Conservation (phyloP, 2,888 invertebrate genomes). For the Muschampia plurimacula region DNA sequence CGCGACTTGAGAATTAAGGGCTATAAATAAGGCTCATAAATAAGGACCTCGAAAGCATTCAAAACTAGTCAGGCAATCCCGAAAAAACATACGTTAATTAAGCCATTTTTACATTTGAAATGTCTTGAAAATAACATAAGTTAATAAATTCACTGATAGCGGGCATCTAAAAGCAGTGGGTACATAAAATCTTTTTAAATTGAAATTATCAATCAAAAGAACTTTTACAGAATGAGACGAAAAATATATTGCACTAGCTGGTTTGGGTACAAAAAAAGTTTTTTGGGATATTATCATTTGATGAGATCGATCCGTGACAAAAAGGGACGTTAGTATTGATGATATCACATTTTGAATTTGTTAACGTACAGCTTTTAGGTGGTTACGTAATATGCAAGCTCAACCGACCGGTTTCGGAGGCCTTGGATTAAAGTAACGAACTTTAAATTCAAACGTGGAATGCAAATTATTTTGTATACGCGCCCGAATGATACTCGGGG, state of each 20-base stretch:
- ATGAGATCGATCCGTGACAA: not conserved
- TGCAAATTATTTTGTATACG: constrained; percentile 2
- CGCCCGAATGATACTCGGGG: not conserved
- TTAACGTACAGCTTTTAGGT: constrained; percentile 11
- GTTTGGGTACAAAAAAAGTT: not conserved
- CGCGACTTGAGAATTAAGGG: no score
- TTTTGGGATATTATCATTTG: not conserved
- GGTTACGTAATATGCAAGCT: constrained; percentile 5
- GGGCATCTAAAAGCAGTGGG: no score
- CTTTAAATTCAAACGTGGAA: constrained; percentile 12
- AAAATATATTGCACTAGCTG: not conserved
- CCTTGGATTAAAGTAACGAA: constrained; percentile 3
- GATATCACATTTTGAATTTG: constrained; percentile 9
- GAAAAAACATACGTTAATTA: no score
- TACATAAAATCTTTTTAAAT: no score
- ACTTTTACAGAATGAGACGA: no score
- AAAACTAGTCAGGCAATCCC: no score
- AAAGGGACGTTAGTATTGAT: constrained; percentile 2
- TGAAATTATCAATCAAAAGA: no score
- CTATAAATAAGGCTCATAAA: no score
- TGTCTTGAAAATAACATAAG: no score
- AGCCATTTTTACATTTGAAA: no score
- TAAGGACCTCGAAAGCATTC: no score
- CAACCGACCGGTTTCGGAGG: constrained; percentile 2
- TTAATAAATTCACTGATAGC: no score